A percentile compares a stretch with the other conserved stretches of the same genome.
These are phyloP conservation scores for Philonicus albiceps DNA, from an alignment of 2,888 invertebrate genomes.

Conservation along the genomic window DNA sequence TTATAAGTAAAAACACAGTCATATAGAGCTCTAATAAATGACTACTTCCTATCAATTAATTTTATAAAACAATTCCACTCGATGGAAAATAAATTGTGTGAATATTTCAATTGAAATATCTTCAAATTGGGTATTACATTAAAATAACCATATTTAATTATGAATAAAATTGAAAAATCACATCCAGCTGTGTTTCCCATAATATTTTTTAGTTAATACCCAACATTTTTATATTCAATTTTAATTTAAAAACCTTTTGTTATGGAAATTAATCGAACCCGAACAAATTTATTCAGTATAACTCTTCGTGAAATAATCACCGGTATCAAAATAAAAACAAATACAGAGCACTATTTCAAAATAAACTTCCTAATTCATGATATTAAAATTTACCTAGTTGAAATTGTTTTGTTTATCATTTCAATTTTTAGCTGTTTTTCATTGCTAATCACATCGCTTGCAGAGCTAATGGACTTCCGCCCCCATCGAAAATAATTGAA, in stretches of 20 bases:
- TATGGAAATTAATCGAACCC: not conserved
- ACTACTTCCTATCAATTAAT: not conserved
- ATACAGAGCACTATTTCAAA: not conserved
- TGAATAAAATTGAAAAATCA: not conserved
- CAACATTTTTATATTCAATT: not conserved
- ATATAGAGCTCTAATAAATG: not conserved
- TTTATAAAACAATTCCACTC: not conserved
- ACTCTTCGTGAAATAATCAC: not conserved
- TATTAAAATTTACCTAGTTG: too few relatives aligned
- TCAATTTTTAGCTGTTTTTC: not conserved
- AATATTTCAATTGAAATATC: not conserved
- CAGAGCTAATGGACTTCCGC: not conserved
- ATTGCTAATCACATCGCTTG: slow-evolving; percentile 3
- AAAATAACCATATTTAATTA: not conserved
- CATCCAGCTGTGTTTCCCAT: not conserved
- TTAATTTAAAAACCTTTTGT: not conserved
- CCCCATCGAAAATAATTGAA: slow-evolving; percentile 33
- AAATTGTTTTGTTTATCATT: not conserved
- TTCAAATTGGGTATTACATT: not conserved
- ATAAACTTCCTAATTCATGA: not conserved
- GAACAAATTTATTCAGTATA: not conserved
- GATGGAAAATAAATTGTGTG: not conserved
- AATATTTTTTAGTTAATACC: not conserved
- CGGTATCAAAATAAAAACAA: not conserved
- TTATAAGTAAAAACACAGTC: too few relatives aligned